Percentiles rank a stretch among this genome's conserved stretches.
Evolutionary conservation across 2,888 invertebrate genomes (phyloP).

Genomic region (Harmothoe impar): DNA sequence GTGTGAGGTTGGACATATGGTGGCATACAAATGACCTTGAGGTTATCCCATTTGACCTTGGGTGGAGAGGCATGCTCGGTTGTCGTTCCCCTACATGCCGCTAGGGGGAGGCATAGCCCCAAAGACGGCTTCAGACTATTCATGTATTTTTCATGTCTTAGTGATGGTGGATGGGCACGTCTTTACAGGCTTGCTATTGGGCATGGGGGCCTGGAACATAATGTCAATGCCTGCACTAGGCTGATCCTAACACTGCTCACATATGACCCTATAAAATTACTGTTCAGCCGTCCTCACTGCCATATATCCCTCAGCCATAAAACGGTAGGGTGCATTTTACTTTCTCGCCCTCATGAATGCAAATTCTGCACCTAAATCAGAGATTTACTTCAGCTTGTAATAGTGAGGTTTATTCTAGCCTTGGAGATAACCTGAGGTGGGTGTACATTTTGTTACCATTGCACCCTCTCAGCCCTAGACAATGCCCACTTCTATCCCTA

Average conservation of each 20-base stretch:
- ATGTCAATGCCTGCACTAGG: neutral
- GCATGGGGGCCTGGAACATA: neutral
- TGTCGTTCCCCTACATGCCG: neutral
- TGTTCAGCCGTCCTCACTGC: no score
- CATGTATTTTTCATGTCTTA: constrained; percentile 20
- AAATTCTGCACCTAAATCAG: no score
- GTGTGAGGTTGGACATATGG: neutral
- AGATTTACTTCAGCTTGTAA: no score
- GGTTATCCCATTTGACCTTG: constrained; percentile 5
- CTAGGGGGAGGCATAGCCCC: neutral
- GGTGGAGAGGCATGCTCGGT: neutral
- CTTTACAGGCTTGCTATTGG: neutral
- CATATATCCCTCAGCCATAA: no score
- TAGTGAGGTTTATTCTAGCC: no score
- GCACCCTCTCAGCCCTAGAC: no score
- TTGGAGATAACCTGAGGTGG: no score
- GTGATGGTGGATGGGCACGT: neutral
- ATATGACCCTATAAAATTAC: neutral
- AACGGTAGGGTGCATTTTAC: no score
- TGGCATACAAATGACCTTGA: constrained; percentile 33
- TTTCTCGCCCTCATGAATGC: no score
- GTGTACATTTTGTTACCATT: no score
- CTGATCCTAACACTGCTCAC: neutral
- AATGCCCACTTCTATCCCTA: no score
- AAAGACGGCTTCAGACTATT: neutral